Base-by-base conservation (phyloP, 2,113 vertebrate species). In the Trachemys scripta region DNA sequence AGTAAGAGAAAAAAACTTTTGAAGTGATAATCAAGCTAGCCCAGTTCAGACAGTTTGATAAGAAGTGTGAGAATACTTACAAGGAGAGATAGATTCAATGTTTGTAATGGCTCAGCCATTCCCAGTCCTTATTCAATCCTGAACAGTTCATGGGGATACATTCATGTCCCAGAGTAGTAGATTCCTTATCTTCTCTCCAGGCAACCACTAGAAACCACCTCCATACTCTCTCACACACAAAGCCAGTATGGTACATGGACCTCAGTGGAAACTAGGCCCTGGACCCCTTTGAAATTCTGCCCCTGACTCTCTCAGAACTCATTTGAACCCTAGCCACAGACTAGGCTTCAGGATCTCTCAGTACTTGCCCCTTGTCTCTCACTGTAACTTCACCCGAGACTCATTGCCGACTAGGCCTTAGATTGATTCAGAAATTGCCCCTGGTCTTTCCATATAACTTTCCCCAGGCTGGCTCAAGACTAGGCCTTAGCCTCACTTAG, bases 151-250 rank as follows among this genome's bases (percentile, higher is more conserved):
- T 17, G 38, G 38, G 38, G 38, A 24, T 11, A 42, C 2, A 35
- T 29, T 38, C 31, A 1, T 0, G 0, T 78, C 83, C 19, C n/a
- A 35, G 12, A 25, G 11, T 9, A 38, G n/a, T 0, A 75, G 13
- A 47, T 84, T 47, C 9, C 6, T 22, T 83, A 2, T 42, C 72
- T 54, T 29, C 1, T 50, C 19, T 85, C 59, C 50, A 84, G 31
- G 42, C 53, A 69, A 25, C 10, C 10, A 10, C 24, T 10, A 84
- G 69, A 31, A 47, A 0, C 4, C 3, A 35, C 13, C 19, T 51
- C 19, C 65, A 45, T 82, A 84, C 5, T 47, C 10, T 20, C 80
- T 56, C 27, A 90, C 62, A 11, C 17, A 27, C 8, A 6, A 38
- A 20, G 3, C 4, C 0, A 0, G 2, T n/a, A 22, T 5, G 1